phyloP scores from a whole-genome alignment of 2,797 vertebrate genomes.

The Silurus aristotelis region DNA sequence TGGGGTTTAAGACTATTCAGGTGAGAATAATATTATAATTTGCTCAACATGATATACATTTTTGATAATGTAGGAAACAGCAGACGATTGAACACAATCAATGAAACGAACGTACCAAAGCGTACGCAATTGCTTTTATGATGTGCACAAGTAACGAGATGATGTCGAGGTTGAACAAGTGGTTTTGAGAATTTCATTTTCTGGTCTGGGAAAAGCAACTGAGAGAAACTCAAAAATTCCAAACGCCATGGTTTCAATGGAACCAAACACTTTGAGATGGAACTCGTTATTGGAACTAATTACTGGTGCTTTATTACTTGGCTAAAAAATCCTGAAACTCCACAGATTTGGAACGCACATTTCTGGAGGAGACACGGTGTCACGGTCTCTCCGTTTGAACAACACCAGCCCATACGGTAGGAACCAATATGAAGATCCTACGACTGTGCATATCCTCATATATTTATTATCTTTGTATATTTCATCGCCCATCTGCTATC shows the following conservation, averaged over 20 bases:
- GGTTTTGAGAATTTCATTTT: too few species aligned
- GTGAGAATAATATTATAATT: too few species aligned
- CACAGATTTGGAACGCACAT: constrained; percentile 86
- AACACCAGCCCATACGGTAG: constrained; percentile 87
- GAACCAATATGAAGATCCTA: constrained; percentile 37
- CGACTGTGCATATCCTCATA: not conserved
- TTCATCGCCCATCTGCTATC: not conserved
- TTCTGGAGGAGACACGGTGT: constrained; percentile 83
- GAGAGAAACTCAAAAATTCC: not conserved
- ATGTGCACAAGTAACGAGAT: too few species aligned
- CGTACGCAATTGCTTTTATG: too few species aligned
- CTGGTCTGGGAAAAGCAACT: too few species aligned
- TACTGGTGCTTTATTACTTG: too few species aligned
- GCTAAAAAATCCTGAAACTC: not conserved
- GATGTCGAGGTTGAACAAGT: too few species aligned
- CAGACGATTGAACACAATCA: too few species aligned
- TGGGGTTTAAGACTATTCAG: too few species aligned
- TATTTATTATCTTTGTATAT: not conserved
- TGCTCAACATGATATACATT: too few species aligned
- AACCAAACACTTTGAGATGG: not conserved
- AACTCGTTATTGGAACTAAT: not conserved
- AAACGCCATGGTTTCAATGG: not conserved
- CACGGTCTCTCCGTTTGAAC: constrained; percentile 80
- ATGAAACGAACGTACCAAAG: too few species aligned
- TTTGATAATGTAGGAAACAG: too few species aligned